Evolutionary conservation across 2,797 vertebrate species (phyloP).

Genomic region (Picus viridis): DNA sequence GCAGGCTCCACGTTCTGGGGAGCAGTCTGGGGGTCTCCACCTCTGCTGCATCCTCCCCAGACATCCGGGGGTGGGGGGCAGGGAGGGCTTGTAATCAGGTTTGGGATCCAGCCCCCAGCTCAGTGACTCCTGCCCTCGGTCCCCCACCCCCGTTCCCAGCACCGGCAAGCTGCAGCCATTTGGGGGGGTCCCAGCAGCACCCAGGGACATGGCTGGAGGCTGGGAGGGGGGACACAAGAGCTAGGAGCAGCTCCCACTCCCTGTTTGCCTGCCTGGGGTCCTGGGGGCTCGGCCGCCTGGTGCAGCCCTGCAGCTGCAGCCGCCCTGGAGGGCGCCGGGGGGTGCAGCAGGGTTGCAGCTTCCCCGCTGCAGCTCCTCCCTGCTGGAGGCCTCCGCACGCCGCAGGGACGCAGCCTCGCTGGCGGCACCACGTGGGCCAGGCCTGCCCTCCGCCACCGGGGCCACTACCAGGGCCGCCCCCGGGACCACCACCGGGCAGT

Average conservation of each 20-base stretch:
- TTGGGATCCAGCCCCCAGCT: fast-evolving
- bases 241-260: neutral
- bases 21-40: neutral
- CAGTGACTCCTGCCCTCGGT: neutral
- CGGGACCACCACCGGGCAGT: neutral
- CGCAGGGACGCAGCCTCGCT: neutral
- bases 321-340: neutral
- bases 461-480: neutral
- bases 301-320: neutral
- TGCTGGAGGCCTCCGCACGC: neutral
- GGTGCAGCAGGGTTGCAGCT: neutral
- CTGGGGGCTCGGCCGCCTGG: no score
- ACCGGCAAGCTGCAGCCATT: fast-evolving
- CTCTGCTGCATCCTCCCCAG: fast-evolving
- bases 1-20: neutral
- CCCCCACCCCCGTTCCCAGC: neutral
- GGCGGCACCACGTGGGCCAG: neutral
- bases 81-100: fast-evolving
- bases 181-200: fast-evolving
- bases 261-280: no score
- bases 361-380: slow-evolving; percentile 14
- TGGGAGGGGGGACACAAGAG: fast-evolving
- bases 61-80: no score
- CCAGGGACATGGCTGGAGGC: fast-evolving
- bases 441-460: neutral